phyloP scores from a whole-genome alignment of 2,797 vertebrate species.

The Pelobates cultripes region DNA sequence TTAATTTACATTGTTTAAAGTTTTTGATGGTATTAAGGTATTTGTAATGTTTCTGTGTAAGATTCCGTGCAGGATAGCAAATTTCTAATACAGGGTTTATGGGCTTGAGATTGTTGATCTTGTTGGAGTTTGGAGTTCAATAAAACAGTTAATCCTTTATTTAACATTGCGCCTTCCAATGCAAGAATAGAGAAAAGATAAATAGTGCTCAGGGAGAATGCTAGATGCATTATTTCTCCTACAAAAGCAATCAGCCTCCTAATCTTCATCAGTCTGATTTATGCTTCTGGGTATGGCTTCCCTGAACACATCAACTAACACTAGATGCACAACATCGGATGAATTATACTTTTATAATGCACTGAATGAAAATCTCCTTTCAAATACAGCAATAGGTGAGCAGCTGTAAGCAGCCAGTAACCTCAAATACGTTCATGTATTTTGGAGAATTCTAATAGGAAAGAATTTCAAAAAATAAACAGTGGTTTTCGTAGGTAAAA shows the following conservation, averaged over 20 bases:
- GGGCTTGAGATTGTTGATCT: constrained; percentile 52
- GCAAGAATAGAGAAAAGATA: constrained; percentile 51
- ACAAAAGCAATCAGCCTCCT: constrained; percentile 51
- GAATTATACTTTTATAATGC: constrained; percentile 55
- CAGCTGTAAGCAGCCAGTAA: constrained; percentile 34
- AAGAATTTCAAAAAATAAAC: not conserved
- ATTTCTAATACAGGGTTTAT: constrained; percentile 49
- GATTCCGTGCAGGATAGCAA: constrained; percentile 40
- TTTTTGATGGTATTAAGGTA: constrained; percentile 54
- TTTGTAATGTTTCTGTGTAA: constrained; percentile 49
- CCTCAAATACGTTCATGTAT: constrained; percentile 34
- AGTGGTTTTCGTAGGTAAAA: not conserved
- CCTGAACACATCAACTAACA: constrained; percentile 52
- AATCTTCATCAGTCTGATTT: constrained; percentile 54
- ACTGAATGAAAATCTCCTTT: constrained; percentile 47
- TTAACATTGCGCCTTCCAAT: constrained; percentile 54
- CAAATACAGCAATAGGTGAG: constrained; percentile 22
- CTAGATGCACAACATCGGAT: constrained; percentile 47
- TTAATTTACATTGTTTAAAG: constrained; percentile 53
- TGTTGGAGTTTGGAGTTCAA: constrained; percentile 55
- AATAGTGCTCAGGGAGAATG: constrained; percentile 55
- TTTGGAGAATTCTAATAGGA: not conserved
- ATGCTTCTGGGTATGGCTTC: constrained; percentile 53
- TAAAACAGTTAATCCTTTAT: constrained; percentile 56
- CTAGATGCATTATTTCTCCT: constrained; percentile 53